Evolutionary conservation across 2,888 invertebrate genomes (phyloP), one percentile per base, ranked within the genome.

Genomic region (Amphiduros pacificus): DNA sequence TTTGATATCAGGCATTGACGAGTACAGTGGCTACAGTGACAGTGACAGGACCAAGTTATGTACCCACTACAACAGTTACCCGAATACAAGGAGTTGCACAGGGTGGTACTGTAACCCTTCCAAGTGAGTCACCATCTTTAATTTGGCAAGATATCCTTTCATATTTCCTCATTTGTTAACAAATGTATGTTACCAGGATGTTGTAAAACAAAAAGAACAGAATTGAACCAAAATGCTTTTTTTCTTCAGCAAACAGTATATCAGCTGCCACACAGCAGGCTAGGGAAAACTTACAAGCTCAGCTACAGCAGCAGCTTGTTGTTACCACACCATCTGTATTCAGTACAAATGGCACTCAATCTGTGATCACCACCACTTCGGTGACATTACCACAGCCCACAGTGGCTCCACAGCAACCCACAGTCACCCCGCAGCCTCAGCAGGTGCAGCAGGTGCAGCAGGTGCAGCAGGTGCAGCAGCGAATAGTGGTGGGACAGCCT

Each of bases 211-310:
- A n/a, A n/a, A n/a, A n/a, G n/a, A n/a, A n/a, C n/a, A n/a, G n/a
- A n/a, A n/a, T n/a, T 51, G 31, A 32, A 11, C 14, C 11, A 9
- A 9, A 36, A 36, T 36, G 36, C 14, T 36, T 11, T 17, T 53
- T 51, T 9, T 22, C 31, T 51, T 26, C 44, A 52, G 60, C 53
- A 31, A 48, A 20, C 41, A 53, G 36, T 14, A 48, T 61, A n/a
- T 68, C 77, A n/a, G 22, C 55, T 26, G 67, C 71, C 17, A 63
- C 73, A 32, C 64, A 70, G 51, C 70, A 74, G 60, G 79, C 79
- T 6, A 60, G 79, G 59, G 78, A 79, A 49, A 79, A 76, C 64
- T 71, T 79, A 22, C 80, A 80, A 56, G 75, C 74, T 54, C 77
- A 77, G 59, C 64, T 78, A 61, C 36, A 14, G 24, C 44, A 49